Base-by-base conservation (phyloP, 1,140 invertebrate species). In the Homarus americanus region DNA sequence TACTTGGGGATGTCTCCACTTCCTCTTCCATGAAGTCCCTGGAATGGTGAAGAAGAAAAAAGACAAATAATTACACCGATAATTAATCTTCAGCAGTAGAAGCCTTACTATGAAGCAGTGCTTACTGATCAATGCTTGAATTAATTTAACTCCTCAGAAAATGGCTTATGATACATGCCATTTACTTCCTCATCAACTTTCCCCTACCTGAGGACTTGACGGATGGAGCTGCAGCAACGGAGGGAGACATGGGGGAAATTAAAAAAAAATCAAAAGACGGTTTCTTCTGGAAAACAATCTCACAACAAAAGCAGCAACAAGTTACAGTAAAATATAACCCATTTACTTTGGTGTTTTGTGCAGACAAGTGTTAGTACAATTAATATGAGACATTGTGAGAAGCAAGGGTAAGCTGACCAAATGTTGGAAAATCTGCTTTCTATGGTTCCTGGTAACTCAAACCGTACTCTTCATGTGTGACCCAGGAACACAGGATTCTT, bases 1-100 rank as follows among this genome's bases (percentile, higher is more conserved):
- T 83, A 78, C 88, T 90, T n/a, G 88, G 88, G 0, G 88, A 90
- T 28, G 88, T 90, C 20, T 90, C 88, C 10, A 90, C 80, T 58
- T 90, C 88, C 34, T 90, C 88, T 44, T 90, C 88, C 88, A 83
- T 90, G 44, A 90, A 84, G 49, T 90, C 88, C 72, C 88, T 90
- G 88, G 20, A 72, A 79, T 36, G 9, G 20, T 2, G 17, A 49
- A 32, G 28, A 36, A 49, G 7, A 36, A 49, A 40, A 75, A 24
- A 34, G 5, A 1, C 20, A 58, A 15, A n/a, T n/a, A n/a, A n/a
- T n/a, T n/a, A n/a, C n/a, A n/a, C n/a, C n/a, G n/a, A n/a, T n/a
- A n/a, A n/a, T n/a, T n/a, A 72, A n/a, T 72, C 66, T n/a, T n/a
- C 44, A 49, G 44, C 5, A 49, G 5, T 15, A 17, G 24, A 10